Base-by-base conservation (phyloP, 2,113 vertebrate genomes). In the Rhea pennata region DNA sequence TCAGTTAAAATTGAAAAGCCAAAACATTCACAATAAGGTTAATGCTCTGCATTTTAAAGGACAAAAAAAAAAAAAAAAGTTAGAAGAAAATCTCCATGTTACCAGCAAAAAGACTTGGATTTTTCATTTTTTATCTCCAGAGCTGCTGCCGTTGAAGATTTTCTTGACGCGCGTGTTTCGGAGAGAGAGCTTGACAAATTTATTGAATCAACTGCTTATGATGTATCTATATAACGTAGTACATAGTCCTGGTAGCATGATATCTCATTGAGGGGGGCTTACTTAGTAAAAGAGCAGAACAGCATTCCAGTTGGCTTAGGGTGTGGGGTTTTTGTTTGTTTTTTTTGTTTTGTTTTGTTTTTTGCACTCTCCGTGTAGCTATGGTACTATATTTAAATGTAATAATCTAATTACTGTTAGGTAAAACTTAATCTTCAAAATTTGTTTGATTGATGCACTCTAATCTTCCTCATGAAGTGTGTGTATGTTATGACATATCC, bases 141-240 rank as follows among this genome's bases (percentile, higher is more conserved):
- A 74, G 21, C 29, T 77, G 76, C 48, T 40, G 40, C 36, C 54
- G 14, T 58, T 39, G 40, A 76, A 44, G 22, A 15, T 20, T 36
- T 73, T n/a, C 21, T 8, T 21, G 16, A 5, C 51, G 21, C 13
- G 16, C 1, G 6, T 54, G 1, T 81, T n/a, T 36, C 1, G 0
- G 29, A 33, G 48, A 33, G 15, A 46, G 71, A 5, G 27, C 19
- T 31, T 29, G 51, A 48, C 26, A 27, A 1, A 53, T 23, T n/a
- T 50, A 33, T n/a, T 79, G 56, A 78, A 44, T 77, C 65, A 65
- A 39, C 10, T 76, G 53, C 70, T 83, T 2, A 1, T 27, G 33
- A 64, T 84, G 54, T 24, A 21, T 73, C 26, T 66, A 0, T 65
- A 7, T 66, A 64, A 31, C 2, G 0, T 12, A 27, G 15, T 5